These are phyloP conservation scores for Elymnias hypermnestra DNA, from an alignment of 1,140 invertebrate genomes.

Conservation along the genomic window DNA sequence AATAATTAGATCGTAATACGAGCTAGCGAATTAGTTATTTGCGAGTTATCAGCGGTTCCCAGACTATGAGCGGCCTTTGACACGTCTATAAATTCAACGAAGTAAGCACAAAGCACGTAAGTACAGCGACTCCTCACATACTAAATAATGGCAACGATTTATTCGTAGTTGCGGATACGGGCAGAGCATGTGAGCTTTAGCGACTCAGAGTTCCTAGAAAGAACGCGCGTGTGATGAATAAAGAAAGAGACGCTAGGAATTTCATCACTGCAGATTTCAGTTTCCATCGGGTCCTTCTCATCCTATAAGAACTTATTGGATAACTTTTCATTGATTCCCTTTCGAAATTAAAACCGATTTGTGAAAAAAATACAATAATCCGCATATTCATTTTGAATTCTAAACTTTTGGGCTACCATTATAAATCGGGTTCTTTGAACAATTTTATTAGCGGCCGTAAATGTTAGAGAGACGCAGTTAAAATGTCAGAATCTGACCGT, in stretches of 20 bases:
- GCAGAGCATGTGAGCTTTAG: constrained; percentile 42
- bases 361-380: no score
- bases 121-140: constrained; percentile 52
- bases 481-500: constrained; percentile 65
- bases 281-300: constrained; percentile 34
- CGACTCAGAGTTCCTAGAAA: constrained; percentile 64
- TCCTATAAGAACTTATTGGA: no score
- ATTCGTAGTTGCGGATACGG: constrained; percentile 59
- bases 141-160: constrained; percentile 62
- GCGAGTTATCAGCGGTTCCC: no score
- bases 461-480: constrained; percentile 61
- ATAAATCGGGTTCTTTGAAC: constrained; percentile 58
- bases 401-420: constrained; percentile 20
- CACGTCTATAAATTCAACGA: constrained; percentile 54
- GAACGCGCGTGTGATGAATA: constrained; percentile 68
- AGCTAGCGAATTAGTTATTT: background rate
- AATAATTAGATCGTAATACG: background rate
- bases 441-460: constrained; percentile 59
- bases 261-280: constrained; percentile 69
- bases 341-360: no score
- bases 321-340: no score
- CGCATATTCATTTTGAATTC: constrained; percentile 24
- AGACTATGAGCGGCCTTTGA: constrained; percentile 54
- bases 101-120: constrained; percentile 45
- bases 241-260: constrained; percentile 58